Evolutionary conservation across 2,113 vertebrate genomes (phyloP), one percentile per base, ranked within the genome.

Genomic region (Neofelis nebulosa): DNA sequence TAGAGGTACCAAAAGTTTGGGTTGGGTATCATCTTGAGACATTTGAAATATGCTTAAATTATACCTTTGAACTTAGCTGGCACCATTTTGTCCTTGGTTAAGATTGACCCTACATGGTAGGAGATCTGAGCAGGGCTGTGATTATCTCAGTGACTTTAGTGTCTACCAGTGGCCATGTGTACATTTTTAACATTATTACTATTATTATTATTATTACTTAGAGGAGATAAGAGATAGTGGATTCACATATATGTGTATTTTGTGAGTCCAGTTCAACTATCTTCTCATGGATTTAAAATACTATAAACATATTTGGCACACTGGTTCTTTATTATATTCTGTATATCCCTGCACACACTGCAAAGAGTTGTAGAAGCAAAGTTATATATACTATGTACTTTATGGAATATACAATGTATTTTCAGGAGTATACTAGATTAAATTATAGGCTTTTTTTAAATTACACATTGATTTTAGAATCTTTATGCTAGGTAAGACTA

Each of bases 381-480:
- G 29, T n/a, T 55, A 38, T 5, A 52, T n/a, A 57, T 79, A 68
- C 38, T 52, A 4, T 73, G 31, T 79, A 45, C 31, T 96, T 80
- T 23, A 71, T 50, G 33, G 12, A 18, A 76, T 50, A 52, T 16
- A 65, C 1, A 21, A 15, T 33, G 65, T 83, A 41, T 65, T 88
- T 96, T 79, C 27, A 78, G 82, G 18, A 91, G 69, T 33, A 78
- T 11, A 13, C 38, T 89, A 23, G 57, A 85, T 91, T 71, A 29
- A n/a, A 80, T 93, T 78, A 52, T 68, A 80, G 29, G 8, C 27
- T 84, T 89, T 94, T 66, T 14, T 38, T 63, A 9, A 61, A 88
- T 76, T 95, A 66, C 63, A 81, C 16, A 82, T 63, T 33, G 57
- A 76, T 68, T 96, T 97, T 93, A 91, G 31, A 90, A 71, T 90